A percentile compares a stretch with the other conserved stretches of the same genome.
These are phyloP conservation scores for Pasiphila rectangulata DNA, from an alignment of 2,888 invertebrate species.

Conservation along the genomic window DNA sequence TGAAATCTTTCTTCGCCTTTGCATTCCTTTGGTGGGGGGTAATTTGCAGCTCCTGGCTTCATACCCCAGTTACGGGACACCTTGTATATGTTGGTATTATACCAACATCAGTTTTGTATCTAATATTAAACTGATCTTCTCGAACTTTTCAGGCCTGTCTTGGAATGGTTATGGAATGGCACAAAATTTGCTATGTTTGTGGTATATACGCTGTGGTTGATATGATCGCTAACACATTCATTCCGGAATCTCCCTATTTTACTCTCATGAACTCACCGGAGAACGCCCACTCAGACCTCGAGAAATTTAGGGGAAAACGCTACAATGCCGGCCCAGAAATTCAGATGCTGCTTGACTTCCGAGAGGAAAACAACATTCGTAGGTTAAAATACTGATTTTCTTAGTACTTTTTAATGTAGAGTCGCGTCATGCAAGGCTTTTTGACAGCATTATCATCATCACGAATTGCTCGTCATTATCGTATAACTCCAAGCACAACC, in stretches of 20 bases:
- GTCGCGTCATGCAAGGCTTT: too few species aligned
- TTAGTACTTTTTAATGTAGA: too few species aligned
- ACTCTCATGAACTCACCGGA: background rate
- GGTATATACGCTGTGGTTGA: background rate
- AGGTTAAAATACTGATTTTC: background rate
- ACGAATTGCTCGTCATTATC: too few species aligned
- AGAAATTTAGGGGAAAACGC: background rate
- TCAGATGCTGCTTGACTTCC: background rate
- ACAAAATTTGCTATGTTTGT: background rate
- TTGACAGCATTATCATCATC: too few species aligned
- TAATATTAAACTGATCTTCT: background rate
- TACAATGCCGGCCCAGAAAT: background rate
- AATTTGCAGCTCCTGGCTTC: too few species aligned
- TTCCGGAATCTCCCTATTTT: background rate
- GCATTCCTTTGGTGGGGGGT: too few species aligned
- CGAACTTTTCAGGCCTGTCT: background rate
- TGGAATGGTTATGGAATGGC: background rate
- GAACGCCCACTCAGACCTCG: background rate
- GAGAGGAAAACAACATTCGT: background rate
- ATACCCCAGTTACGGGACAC: too few species aligned
- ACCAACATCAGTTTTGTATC: background rate
- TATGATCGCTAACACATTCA: background rate
- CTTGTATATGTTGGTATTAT: too few species aligned
- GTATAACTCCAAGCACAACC: too few species aligned
- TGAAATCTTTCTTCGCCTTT: too few species aligned